Evolutionary conservation across 2,888 invertebrate species (phyloP), one percentile per base, ranked within the genome.

Genomic region (Frankliniella fusca): DNA sequence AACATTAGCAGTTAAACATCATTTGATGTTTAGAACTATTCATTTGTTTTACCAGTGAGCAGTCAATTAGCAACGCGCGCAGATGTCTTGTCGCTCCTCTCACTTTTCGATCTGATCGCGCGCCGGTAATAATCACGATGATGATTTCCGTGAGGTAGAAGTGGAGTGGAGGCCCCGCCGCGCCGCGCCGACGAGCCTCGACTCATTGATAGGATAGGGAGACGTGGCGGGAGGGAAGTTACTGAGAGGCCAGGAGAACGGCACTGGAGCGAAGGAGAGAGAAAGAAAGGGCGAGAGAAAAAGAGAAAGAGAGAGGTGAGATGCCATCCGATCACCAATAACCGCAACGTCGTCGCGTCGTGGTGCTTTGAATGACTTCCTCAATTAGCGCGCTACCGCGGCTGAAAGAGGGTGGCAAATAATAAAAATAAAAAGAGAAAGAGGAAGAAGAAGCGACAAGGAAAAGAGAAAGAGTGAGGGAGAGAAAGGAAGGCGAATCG

Each of bases 401-500:
- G 15, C 61, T n/a, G 54, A n/a, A 18, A 18, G 61, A 18, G 61
- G 61, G n/a, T 20, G n/a, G n/a, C 18, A 61, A 23, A 23, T n/a
- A 23, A 11, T 11, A 70, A 70, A 70, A 38, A 38, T 3, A 38
- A 38, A 38, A 38, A 38, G 5, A 38, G 38, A 38, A 38, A 38
- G 2, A 38, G 54, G 61, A 11, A 18, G 61, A 18, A n/a, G 61
- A 61, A 61, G n/a, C 18, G 61, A 61, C 23, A 23, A 23, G 70
- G n/a, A n/a, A 70, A 70, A 70, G 70, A 76, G 38, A 38, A 38
- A 38, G 38, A 38, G 38, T 38, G 54, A 54, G 20, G 20, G 15
- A 54, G 54, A 54, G 54, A 76, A 76, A 23, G 70, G 61, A 61
- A 76, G 70, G 54, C 18, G 70, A 76, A 76, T 76, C 70, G 70